phyloP scores from a whole-genome alignment of 2,113 vertebrate genomes.

The Podarcis muralis region DNA sequence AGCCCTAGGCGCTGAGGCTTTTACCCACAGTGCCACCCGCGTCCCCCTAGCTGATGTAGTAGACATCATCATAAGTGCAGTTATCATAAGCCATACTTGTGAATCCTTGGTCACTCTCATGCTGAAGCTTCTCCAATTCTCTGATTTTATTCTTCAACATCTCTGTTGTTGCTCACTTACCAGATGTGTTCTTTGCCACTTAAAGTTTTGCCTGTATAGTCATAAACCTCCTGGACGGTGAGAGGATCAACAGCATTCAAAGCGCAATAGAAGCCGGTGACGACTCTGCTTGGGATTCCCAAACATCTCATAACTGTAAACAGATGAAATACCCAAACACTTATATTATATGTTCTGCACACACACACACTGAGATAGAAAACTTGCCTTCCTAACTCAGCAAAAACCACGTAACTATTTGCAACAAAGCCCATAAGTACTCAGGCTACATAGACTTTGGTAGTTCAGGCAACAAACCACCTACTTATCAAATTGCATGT shows the following conservation, averaged over 20 bases:
- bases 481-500: not conserved
- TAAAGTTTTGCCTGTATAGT: constrained; percentile 54
- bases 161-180: constrained; percentile 24
- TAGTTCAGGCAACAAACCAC: not conserved
- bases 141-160: not conserved
- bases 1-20: no score
- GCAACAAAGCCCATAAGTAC: not conserved
- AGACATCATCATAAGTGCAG: not conserved
- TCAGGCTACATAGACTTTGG: not conserved
- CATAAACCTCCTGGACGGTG: constrained; percentile 58
- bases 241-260: constrained; percentile 51
- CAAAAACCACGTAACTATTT: not conserved
- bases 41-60: not conserved
- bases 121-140: not conserved
- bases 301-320: constrained; percentile 57
- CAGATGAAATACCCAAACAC: not conserved
- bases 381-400: not conserved
- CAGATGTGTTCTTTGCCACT: constrained; percentile 65
- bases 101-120: not conserved
- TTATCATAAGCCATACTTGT: no score
- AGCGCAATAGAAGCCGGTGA: constrained; percentile 61
- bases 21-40: no score
- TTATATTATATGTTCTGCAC: not conserved
- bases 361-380: not conserved
- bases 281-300: constrained; percentile 63